These are phyloP conservation scores for Ondatra zibethicus DNA, from an alignment of 2,113 vertebrate species.

Conservation along the genomic window DNA sequence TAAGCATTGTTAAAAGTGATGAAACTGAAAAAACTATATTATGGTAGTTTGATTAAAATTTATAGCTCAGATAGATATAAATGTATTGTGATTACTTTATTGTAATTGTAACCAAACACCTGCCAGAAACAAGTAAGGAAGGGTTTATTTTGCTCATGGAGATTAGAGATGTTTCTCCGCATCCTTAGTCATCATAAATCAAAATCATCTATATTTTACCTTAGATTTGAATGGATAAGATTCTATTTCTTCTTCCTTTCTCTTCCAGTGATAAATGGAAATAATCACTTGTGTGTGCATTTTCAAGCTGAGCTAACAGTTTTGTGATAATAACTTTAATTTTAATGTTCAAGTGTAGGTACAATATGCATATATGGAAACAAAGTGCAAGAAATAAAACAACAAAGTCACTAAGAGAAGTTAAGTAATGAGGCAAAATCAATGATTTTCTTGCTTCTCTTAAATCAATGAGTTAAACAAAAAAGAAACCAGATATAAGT, in stretches of 20 bases:
- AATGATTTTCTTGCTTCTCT: background rate
- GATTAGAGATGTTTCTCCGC: background rate
- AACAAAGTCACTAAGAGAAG: background rate
- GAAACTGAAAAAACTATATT: slow-evolving; percentile 1
- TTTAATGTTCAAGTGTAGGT: background rate
- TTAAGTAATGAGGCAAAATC: background rate
- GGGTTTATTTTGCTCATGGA: background rate
- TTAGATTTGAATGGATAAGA: background rate
- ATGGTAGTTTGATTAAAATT: background rate
- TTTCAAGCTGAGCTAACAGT: background rate
- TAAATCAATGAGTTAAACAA: background rate
- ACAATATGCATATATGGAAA: background rate
- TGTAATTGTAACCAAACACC: background rate
- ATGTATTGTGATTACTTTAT: background rate
- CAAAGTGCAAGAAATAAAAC: background rate
- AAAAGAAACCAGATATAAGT: background rate
- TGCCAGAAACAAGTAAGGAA: background rate
- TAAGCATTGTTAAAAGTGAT: background rate
- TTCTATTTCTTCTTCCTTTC: background rate
- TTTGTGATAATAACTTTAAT: background rate
- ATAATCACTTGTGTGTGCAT: background rate
- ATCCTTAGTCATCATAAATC: background rate
- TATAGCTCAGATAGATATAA: slow-evolving; percentile 27
- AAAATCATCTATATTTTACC: background rate
- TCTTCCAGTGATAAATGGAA: background rate